These are phyloP conservation scores for Tipula confusa DNA, from an alignment of 2,888 invertebrate genomes.

Conservation along the genomic window DNA sequence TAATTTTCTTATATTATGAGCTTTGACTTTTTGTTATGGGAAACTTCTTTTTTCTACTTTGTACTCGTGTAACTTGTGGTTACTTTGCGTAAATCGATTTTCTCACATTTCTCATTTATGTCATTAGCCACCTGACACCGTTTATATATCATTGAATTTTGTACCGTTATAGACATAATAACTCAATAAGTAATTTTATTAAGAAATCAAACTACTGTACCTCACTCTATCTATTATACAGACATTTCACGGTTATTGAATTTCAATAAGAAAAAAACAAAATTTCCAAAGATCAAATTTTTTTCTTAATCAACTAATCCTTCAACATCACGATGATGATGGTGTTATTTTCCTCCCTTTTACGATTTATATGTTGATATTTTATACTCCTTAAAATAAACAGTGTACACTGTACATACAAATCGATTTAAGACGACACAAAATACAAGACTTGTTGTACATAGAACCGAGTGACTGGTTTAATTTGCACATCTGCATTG, in stretches of 20 bases:
- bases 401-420: background rate
- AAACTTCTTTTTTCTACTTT: background rate
- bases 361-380: no score
- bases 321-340: background rate
- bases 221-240: background rate
- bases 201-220: background rate
- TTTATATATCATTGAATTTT: background rate
- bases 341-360: background rate
- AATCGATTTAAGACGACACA: background rate
- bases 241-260: background rate
- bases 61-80: background rate
- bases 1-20: background rate
- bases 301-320: background rate
- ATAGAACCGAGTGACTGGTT: no score
- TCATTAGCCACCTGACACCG: background rate
- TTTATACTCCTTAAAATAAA: background rate
- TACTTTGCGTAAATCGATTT: no score
- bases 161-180: background rate
- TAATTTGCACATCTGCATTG: no score
- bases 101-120: background rate
- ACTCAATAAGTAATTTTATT: background rate
- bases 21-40: background rate
- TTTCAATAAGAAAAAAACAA: background rate
- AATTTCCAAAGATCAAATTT: background rate
- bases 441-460: background rate